Evolutionary conservation across 2,113 vertebrate species (phyloP), one percentile per base, ranked within the genome.

Genomic region (Synodontis membranacea): DNA sequence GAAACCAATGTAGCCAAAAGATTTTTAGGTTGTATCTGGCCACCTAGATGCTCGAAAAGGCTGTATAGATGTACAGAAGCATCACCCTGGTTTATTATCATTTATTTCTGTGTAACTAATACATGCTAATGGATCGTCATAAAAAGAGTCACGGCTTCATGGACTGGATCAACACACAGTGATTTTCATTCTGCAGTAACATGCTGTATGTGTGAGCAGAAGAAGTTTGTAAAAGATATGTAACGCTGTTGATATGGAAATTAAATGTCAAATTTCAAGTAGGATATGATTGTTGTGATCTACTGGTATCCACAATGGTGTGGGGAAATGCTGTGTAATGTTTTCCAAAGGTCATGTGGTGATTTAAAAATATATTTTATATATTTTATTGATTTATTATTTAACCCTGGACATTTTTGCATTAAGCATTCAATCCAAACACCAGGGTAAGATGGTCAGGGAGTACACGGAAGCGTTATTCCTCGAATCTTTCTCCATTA

Each of bases 251-350:
- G 82, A 83, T 90, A 86, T 87, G 82, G 82, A 58, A 88, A 94
- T 92, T 92, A 93, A 94, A 91, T 88, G 83, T 75, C 90, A 86
- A 70, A 89, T 91, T 89, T 92, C 75, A 91, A 92, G 88, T 89
- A 91, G 85, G 81, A 85, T 64, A 21, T 37, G 21, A 37, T 50
- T 25, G 37, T 46, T 79, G 75, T 68, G 58, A 80, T 80, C 48
- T 21, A 28, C 44, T 79, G 74, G 42, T 50, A 62, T 52, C n/a
- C n/a, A 48, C n/a, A 17, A 23, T 3, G 34, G 56, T 19, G 37
- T 76, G 8, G 12, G 15, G 11, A 52, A 50, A 76, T 31, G 66
- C 74, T 62, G 44, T 44, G 42, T 44, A 4, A 4, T 44, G 42
- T 44, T 44, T 44, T 44, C n/a, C 64, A 48, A 2, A 46, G 4